Evolutionary conservation across 2,113 vertebrate species (phyloP), one percentile per base, ranked within the genome.

Genomic region (Pterocles burchelli): DNA sequence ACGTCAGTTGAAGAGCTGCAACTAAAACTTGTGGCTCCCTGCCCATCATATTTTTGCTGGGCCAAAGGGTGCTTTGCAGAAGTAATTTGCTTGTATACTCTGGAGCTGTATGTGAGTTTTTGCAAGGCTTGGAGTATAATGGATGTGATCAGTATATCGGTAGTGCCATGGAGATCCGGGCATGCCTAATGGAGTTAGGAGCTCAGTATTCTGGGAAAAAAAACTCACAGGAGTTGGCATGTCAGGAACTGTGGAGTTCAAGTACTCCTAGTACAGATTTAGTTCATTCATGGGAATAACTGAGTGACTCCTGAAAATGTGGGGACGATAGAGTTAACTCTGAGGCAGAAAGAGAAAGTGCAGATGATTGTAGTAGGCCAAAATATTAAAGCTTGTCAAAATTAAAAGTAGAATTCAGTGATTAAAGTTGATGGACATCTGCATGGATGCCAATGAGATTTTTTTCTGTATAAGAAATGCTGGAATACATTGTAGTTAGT

Each of bases 31-130:
- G 66, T 96, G 94, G 91, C 93, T 94, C 86, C 45, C 63, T 85
- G 91, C 91, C 91, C 88, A 70, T 96, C 85, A 73, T 83, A 63
- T 76, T 96, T 95, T 88, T 93, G 46, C 85, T 94, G 80, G 89
- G 91, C 85, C 59, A 94, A 90, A 94, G 89, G 66, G 62, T 85
- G 72, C 71, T 91, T 91, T 91, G 82, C 70, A 88, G 75, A 79
- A 15, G 55, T 77, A 93, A 96, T 93, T 96, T 91, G 17, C 70
- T 88, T 90, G 78, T 85, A 70, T 70, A n/a, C 33, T 88, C 85
- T 80, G 59, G 55, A 95, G 84, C 51, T 83, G 63, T 43, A 34
- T 38, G 63, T 33, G 79, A 61, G 55, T 80, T 93, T 94, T 85
- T 82, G 33, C 54, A 67, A 72, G 54, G 49, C 24, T 72, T 66